Evolutionary conservation across 2,797 vertebrate species (phyloP).

Genomic region (Mormyrops boulengeri): DNA sequence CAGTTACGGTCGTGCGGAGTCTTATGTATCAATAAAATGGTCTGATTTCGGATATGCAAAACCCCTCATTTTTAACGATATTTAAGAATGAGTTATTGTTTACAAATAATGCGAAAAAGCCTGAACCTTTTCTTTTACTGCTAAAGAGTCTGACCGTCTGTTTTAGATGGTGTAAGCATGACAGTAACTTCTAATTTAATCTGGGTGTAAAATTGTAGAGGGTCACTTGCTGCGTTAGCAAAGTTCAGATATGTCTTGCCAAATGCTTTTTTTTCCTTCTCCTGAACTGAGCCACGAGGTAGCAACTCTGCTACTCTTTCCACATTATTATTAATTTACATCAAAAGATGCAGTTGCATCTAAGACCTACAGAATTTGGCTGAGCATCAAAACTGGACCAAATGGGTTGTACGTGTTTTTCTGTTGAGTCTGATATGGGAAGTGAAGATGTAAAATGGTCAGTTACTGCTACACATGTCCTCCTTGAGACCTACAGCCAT

Average conservation of each 20-base stretch:
- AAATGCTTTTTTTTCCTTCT: background rate
- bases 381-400: background rate
- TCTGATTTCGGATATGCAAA: background rate
- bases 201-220: background rate
- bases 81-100: background rate
- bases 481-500: background rate
- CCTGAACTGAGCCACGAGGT: background rate
- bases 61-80: background rate
- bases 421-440: background rate
- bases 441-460: background rate
- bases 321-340: background rate
- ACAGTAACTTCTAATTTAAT: background rate
- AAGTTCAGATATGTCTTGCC: background rate
- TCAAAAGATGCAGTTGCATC: background rate
- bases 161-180: background rate
- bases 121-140: background rate
- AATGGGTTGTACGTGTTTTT: background rate
- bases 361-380: background rate
- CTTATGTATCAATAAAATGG: background rate
- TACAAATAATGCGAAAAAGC: background rate
- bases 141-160: background rate
- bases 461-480: background rate
- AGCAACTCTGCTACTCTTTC: background rate
- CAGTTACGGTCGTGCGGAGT: background rate
- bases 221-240: background rate